phyloP scores from a whole-genome alignment of 2,888 invertebrate genomes.

The Phrixothrix hirtus region DNA sequence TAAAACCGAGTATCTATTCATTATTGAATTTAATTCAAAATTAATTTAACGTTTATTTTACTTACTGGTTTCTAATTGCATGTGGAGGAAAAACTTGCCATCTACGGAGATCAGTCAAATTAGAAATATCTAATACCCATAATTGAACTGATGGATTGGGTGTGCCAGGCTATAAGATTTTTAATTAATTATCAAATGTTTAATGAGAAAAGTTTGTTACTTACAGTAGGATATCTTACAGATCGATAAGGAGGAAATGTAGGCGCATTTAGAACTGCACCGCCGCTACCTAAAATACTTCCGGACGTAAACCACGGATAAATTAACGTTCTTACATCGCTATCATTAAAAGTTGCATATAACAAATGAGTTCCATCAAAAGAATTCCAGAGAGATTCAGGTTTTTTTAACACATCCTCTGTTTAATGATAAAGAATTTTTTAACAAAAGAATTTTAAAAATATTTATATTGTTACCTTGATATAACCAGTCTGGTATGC shows the following conservation, averaged over 20 bases:
- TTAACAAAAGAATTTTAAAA: too few species aligned
- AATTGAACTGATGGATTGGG: constrained; percentile 83
- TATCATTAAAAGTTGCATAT: constrained; percentile 86
- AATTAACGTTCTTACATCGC: constrained; percentile 72
- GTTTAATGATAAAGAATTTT: too few species aligned
- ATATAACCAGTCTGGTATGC: constrained; percentile 95
- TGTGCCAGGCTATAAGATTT: constrained; percentile 70
- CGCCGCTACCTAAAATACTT: constrained; percentile 63
- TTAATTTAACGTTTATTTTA: constrained; percentile 38
- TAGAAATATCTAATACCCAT: constrained; percentile 78
- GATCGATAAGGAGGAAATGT: constrained; percentile 80
- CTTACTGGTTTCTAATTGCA: constrained; percentile 80
- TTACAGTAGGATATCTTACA: constrained; percentile 82
- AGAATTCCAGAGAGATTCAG: constrained; percentile 86
- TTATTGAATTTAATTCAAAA: background rate
- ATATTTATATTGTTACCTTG: constrained; percentile 73
- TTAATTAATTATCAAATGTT: constrained; percentile 13
- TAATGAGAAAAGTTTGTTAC: constrained; percentile 33
- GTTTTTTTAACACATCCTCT: constrained; percentile 86
- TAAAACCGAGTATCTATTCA: too few species aligned
- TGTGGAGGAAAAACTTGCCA: constrained; percentile 74
- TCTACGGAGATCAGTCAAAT: constrained; percentile 66
- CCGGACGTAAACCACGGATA: constrained; percentile 82
- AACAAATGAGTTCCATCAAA: constrained; percentile 80
- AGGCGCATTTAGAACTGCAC: constrained; percentile 56